Conservation (phyloP, 2,113 vertebrate species). For the Poicephalus meyeri region DNA sequence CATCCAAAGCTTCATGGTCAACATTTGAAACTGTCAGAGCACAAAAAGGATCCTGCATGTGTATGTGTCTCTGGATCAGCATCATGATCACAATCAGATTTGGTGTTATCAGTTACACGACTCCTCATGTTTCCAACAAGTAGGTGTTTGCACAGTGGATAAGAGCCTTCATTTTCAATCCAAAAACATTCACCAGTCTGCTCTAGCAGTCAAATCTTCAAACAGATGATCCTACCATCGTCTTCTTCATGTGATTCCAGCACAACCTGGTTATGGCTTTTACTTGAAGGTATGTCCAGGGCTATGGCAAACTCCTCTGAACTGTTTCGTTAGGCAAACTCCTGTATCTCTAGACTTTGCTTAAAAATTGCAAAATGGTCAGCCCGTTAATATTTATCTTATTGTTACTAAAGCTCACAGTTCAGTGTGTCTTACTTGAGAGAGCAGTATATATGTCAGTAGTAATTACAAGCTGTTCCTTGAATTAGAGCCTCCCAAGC, state of each 20-base stretch:
- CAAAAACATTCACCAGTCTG: background rate
- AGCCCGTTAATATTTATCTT: constrained; percentile 51
- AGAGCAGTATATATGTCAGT: background rate
- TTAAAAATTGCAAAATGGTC: constrained; percentile 46
- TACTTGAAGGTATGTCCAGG: background rate
- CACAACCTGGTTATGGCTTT: background rate
- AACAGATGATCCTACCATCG: background rate
- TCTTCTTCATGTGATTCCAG: background rate
- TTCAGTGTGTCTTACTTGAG: background rate
- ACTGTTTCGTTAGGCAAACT: constrained; percentile 18
- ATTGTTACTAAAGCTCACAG: constrained; percentile 16
- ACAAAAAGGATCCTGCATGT: background rate
- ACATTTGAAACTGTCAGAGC: background rate
- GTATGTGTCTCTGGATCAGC: background rate
- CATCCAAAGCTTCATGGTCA: background rate
- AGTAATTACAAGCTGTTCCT: background rate
- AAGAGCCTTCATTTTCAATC: background rate
- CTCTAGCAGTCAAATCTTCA: constrained; percentile 22
- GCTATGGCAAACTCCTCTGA: background rate
- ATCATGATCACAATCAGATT: background rate
- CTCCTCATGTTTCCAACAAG: background rate
- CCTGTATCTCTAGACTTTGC: constrained; percentile 30
- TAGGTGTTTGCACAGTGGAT: background rate
- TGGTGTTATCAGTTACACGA: background rate
- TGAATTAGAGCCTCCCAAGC: background rate